Conservation (phyloP, 1,140 invertebrate species). For the Heterodera schachtii region DNA sequence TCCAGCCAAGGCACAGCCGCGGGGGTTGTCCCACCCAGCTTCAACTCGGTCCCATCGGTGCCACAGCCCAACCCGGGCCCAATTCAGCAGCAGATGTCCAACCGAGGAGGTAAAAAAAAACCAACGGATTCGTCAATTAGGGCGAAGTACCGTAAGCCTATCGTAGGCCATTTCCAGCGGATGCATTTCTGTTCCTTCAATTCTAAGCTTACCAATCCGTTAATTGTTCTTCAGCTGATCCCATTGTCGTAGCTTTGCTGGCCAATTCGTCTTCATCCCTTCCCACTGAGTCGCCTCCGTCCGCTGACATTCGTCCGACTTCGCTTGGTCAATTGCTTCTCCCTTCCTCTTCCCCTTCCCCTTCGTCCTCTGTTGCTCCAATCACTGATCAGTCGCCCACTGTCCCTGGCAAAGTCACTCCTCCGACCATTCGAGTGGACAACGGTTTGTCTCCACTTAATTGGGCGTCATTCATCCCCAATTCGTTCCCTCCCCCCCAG, state of each 20-base stretch:
- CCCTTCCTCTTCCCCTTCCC: not conserved
- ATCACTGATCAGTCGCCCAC: not conserved
- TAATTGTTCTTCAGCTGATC: not conserved
- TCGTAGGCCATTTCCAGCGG: too few relatives aligned
- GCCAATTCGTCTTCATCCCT: not conserved
- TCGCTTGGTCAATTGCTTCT: not conserved
- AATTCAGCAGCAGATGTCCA: not conserved
- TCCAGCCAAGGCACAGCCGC: not conserved
- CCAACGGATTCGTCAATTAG: too few relatives aligned
- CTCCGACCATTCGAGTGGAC: slow-evolving; percentile 5
- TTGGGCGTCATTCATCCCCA: not conserved
- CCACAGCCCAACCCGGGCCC: slow-evolving; percentile 8
- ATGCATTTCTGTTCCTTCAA: too few relatives aligned
- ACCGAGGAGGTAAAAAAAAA: not conserved
- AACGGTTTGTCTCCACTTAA: not conserved
- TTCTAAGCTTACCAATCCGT: too few relatives aligned
- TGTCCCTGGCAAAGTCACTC: not conserved
- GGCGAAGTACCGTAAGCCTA: too few relatives aligned
- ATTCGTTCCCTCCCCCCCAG: not conserved
- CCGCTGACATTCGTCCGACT: not conserved
- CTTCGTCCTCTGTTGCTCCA: not conserved
- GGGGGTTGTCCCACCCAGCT: not conserved
- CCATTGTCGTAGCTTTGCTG: not conserved
- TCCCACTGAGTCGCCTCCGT: not conserved
- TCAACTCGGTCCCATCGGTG: not conserved